Evolutionary conservation across 2,888 invertebrate genomes (phyloP).

Genomic region (Myopa tessellatipennis): DNA sequence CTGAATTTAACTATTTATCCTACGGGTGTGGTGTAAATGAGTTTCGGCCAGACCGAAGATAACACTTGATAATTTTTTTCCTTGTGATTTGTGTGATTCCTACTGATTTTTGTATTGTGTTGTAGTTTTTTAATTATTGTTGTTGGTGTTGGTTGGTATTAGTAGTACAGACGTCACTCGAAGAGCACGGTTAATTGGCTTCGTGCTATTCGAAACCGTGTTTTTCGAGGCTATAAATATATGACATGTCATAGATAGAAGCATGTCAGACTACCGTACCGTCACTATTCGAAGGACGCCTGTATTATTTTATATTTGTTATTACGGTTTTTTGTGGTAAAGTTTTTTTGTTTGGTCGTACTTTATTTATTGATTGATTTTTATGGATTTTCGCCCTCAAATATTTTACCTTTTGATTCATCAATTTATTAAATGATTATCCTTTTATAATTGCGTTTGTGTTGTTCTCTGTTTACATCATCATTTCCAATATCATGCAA

Average conservation of each 20-base stretch:
- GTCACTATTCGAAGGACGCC: too few relatives aligned
- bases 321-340: neutral
- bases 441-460: neutral
- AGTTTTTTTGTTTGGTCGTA: neutral
- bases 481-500: constrained; percentile 54
- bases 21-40: too few relatives aligned
- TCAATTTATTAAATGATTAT: neutral
- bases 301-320: too few relatives aligned
- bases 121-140: neutral
- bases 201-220: too few relatives aligned
- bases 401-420: neutral
- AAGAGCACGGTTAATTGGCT: too few relatives aligned
- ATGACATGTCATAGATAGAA: too few relatives aligned
- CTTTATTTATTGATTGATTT: neutral
- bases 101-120: neutral
- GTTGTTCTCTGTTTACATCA: constrained; percentile 22
- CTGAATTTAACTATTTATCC: too few relatives aligned
- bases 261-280: too few relatives aligned
- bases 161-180: too few relatives aligned
- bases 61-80: too few relatives aligned
- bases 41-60: too few relatives aligned
- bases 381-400: neutral
- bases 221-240: too few relatives aligned
- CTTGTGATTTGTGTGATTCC: neutral
- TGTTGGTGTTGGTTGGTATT: neutral